Conservation (phyloP, 35 echinoderm and acorn worm species). For the Lytechinus variegatus region DNA sequence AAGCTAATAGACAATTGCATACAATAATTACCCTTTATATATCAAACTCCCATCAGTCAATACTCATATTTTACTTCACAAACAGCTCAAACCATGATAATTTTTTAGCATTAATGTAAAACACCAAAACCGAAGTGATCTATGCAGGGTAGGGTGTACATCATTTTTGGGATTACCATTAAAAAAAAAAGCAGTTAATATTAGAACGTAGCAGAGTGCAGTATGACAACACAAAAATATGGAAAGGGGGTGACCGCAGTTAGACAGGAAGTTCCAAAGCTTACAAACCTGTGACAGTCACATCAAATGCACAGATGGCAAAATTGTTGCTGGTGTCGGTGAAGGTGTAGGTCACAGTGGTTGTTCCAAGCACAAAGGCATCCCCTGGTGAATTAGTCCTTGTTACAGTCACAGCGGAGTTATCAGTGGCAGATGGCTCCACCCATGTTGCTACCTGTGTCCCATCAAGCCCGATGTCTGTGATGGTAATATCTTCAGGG, state of each 20-base stretch:
- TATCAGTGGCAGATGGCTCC: constrained; percentile 68
- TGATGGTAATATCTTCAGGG: background rate
- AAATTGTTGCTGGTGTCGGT: constrained; percentile 24
- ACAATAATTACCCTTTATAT: too few relatives aligned
- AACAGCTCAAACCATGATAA: too few relatives aligned
- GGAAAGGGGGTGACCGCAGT: background rate
- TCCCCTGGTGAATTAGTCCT: constrained; percentile 37
- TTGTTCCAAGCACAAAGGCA: constrained; percentile 20
- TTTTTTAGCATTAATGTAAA: too few relatives aligned
- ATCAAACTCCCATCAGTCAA: too few relatives aligned
- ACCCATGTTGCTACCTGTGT: constrained; percentile 56
- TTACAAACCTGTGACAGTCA: constrained; percentile 47
- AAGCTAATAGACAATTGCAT: too few relatives aligned
- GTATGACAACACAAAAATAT: background rate
- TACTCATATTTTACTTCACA: too few relatives aligned
- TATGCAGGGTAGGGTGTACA: too few relatives aligned
- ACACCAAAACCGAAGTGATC: too few relatives aligned
- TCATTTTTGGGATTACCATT: too few relatives aligned
- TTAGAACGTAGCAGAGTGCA: background rate
- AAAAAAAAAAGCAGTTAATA: background rate
- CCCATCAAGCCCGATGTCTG: constrained; percentile 6
- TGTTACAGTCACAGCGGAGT: constrained; percentile 39
- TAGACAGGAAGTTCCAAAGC: background rate
- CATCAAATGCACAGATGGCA: constrained; percentile 15
- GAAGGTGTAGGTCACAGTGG: constrained; percentile 51